phyloP scores from a whole-genome alignment of 1,140 invertebrate species.

The Physella acuta region DNA sequence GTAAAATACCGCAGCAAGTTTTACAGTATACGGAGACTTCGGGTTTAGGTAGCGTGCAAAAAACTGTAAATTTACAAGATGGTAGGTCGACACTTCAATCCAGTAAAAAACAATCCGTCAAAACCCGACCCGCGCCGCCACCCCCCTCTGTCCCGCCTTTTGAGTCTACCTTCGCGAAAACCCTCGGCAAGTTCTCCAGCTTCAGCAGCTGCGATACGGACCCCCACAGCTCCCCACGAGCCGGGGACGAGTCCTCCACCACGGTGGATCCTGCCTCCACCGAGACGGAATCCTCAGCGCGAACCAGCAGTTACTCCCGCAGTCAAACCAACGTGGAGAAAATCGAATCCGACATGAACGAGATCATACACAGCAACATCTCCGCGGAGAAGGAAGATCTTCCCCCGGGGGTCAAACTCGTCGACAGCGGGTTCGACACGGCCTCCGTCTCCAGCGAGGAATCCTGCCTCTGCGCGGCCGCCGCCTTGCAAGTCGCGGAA shows the following conservation, averaged over 20 bases:
- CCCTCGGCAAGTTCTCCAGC: conserved; percentile 33
- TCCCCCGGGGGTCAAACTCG: conserved; percentile 28
- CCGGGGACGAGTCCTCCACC: conserved; percentile 35
- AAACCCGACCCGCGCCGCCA: not conserved
- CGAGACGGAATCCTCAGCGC: not conserved
- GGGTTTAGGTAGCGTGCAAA: too few relatives aligned
- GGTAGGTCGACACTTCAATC: too few relatives aligned
- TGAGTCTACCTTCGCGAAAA: not conserved
- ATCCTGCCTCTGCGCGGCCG: conserved; percentile 30
- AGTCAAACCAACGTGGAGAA: conserved; percentile 24
- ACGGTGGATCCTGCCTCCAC: conserved; percentile 40
- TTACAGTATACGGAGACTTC: too few relatives aligned
- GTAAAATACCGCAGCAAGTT: too few relatives aligned
- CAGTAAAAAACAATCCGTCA: conserved; percentile 14
- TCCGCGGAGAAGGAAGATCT: not conserved
- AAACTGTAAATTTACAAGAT: too few relatives aligned
- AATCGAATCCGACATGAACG: conserved; percentile 35
- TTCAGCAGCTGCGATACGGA: conserved; percentile 46
- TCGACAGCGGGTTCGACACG: conserved; percentile 54
- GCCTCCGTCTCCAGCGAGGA: conserved; percentile 45
- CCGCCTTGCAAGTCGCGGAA: conserved; percentile 26
- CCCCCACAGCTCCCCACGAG: conserved; percentile 27
- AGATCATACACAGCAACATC: conserved; percentile 21
- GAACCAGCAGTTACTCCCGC: not conserved
- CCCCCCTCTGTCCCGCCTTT: not conserved